These are phyloP conservation scores for Drosophila atroscutellata DNA, from an alignment of 2,888 invertebrate species.

Conservation along the genomic window DNA sequence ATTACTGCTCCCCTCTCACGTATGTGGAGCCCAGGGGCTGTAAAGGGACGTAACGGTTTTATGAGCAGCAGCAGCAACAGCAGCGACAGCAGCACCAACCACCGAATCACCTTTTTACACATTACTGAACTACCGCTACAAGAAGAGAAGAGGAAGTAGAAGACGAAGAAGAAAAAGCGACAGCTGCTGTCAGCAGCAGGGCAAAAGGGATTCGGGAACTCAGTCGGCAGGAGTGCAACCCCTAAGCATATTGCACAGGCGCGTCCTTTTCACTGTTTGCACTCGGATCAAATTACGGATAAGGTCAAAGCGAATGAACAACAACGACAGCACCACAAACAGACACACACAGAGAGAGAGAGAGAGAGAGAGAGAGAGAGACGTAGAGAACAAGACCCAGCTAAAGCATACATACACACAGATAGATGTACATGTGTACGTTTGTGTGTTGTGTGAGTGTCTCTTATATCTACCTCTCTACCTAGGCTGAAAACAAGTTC, in stretches of 20 bases:
- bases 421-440: neutral
- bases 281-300: constrained; percentile 72
- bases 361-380: constrained; percentile 3
- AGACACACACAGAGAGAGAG: neutral
- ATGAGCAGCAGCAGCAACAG: constrained; percentile 9
- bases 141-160: constrained; percentile 2
- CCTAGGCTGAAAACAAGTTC: constrained; percentile 59
- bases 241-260: constrained; percentile 78
- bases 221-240: constrained; percentile 58
- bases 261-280: constrained; percentile 76
- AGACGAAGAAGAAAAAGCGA: constrained; percentile 47
- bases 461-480: constrained; percentile 36
- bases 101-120: constrained; percentile 15
- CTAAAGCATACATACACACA: neutral
- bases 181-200: constrained; percentile 46
- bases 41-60: constrained; percentile 47
- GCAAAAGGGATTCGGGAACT: constrained; percentile 7
- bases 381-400: constrained; percentile 2
- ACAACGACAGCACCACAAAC: neutral
- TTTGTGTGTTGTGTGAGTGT: constrained; percentile 10
- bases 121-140: constrained; percentile 11
- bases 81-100: constrained; percentile 18
- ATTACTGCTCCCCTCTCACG: constrained; percentile 1
- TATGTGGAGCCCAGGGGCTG: constrained; percentile 30
- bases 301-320: constrained; percentile 33